Evolutionary conservation across 2,113 vertebrate genomes (phyloP).

Genomic region (Saiga tatarica): DNA sequence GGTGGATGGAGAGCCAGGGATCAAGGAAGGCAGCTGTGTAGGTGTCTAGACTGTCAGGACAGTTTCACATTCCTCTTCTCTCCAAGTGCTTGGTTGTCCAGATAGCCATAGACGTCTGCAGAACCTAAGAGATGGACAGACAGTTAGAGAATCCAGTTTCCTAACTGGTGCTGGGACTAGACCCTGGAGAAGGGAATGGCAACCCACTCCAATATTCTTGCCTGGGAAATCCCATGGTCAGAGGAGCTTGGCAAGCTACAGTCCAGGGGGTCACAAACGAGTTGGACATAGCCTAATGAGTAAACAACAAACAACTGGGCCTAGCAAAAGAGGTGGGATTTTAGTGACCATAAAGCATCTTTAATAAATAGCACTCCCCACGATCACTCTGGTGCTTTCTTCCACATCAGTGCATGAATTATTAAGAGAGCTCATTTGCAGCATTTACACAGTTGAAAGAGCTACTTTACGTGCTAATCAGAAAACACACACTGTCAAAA

Average conservation of each 20-base stretch:
- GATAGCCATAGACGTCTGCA: background rate
- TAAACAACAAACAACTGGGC: background rate
- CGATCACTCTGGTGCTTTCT: constrained; percentile 46
- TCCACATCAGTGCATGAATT: constrained; percentile 69
- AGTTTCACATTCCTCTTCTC: fast-evolving
- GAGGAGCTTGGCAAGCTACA: background rate
- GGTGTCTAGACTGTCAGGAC: fast-evolving
- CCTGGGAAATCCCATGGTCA: background rate
- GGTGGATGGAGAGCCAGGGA: too few relatives aligned
- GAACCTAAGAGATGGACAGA: background rate
- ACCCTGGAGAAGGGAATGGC: background rate
- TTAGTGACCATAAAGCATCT: background rate
- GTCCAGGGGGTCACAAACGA: background rate
- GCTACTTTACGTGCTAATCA: constrained; percentile 73
- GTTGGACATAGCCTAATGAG: background rate
- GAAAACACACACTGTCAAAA: constrained; percentile 61
- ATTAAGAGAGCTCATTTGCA: constrained; percentile 72
- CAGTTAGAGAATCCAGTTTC: background rate
- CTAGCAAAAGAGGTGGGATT: background rate
- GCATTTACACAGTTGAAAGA: constrained; percentile 66
- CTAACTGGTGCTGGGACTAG: background rate
- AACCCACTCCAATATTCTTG: background rate
- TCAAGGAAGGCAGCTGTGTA: background rate
- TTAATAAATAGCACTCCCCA: background rate
- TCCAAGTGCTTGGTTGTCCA: background rate